Evolutionary conservation across 1,140 invertebrate species (phyloP), one percentile per base, ranked within the genome.

Genomic region (Chrysomallon squamiferum): DNA sequence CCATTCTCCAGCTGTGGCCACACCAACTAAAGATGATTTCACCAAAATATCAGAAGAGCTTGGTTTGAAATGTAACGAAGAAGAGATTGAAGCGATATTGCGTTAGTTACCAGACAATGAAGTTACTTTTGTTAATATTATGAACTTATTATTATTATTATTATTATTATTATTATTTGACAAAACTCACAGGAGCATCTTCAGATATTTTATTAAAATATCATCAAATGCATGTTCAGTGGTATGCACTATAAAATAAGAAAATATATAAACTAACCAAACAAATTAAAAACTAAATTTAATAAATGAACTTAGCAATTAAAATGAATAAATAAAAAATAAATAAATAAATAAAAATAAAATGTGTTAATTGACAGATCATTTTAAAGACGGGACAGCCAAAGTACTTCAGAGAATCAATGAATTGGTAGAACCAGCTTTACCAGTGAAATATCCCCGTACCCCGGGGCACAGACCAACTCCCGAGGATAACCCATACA

Each of bases 371-470:
- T n/a, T n/a, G n/a, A n/a, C n/a, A n/a, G n/a, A n/a, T n/a, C n/a
- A n/a, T n/a, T n/a, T n/a, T n/a, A n/a, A n/a, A n/a, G n/a, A n/a
- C n/a, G n/a, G n/a, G n/a, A 29, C n/a, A 5, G 50, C 50, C 3
- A 5, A 13, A 27, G 22, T 1, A 29, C n/a, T 54, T 13, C 50
- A 7, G 50, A 18, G 50, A 54, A 7, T 54, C 50, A 3, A 15
- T 18, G 22, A 54, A 22, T 22, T 77, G 1, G 32, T 47, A 7
- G 69, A 74, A 43, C 66, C 67, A 1, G 58, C 66, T 33, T 68
- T 75, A 32, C 70, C 72, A 0, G 78, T 81, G 13, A 79, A 73
- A 54, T 81, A 80, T 70, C 75, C 79, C 4, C 70, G 79, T 47
- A 71, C 69, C 18, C 74, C 79, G 2, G 79, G 79, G 0, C 65